Evolutionary conservation across 2,113 vertebrate genomes (phyloP).

Genomic region (Spermophilus dauricus): DNA sequence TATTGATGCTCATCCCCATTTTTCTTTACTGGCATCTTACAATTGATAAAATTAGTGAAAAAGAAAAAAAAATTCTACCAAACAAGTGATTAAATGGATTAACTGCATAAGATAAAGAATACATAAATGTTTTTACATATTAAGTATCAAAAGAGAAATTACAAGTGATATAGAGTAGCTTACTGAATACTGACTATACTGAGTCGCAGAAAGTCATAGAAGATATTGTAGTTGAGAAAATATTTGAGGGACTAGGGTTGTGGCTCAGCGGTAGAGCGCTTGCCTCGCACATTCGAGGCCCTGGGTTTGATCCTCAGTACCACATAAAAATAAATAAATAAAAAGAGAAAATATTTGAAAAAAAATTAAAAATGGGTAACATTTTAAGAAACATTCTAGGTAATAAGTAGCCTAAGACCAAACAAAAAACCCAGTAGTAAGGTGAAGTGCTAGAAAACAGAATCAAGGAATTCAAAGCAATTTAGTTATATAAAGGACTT

Average conservation of each 20-base stretch:
- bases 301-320: too few relatives aligned
- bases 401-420: neutral
- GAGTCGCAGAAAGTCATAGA: neutral
- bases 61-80: neutral
- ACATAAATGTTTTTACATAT: neutral
- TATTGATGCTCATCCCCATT: slow-evolving; percentile 8
- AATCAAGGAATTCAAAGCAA: slow-evolving; percentile 1
- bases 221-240: neutral
- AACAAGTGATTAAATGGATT: slow-evolving; percentile 41
- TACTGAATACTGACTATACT: neutral
- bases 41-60: neutral
- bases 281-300: too few relatives aligned
- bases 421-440: slow-evolving; percentile 28
- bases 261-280: too few relatives aligned
- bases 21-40: neutral
- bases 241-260: neutral
- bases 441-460: neutral
- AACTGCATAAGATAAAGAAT: neutral
- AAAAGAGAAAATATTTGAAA: neutral
- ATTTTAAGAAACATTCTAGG: slow-evolving; percentile 18
- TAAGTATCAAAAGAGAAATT: neutral
- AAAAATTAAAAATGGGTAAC: neutral
- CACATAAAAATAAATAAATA: too few relatives aligned
- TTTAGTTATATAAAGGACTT: neutral
- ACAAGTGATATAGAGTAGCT: neutral